Conservation (phyloP, 2,888 invertebrate genomes). For the Diachrysia chrysitis region DNA sequence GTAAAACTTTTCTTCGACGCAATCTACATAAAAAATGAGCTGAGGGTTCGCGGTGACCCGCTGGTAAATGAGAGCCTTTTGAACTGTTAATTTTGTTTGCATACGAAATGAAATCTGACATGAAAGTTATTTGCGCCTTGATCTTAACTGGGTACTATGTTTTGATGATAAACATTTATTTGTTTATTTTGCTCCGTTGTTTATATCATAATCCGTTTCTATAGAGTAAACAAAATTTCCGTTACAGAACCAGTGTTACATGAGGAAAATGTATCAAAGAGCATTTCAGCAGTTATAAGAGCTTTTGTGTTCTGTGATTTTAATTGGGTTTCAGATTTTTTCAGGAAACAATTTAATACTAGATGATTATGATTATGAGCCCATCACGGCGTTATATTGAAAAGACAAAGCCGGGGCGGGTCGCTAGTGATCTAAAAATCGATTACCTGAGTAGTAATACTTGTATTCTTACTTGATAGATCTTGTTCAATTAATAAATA, state of each 20-base stretch:
- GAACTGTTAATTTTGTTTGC: conserved; percentile 88
- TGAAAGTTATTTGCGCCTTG: conserved; percentile 81
- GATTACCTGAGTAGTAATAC: too few species aligned
- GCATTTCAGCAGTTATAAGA: neutral
- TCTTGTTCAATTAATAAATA: too few species aligned
- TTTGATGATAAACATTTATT: conserved; percentile 60
- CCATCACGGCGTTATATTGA: too few species aligned
- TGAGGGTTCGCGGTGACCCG: conserved; percentile 84
- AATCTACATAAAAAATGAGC: conserved; percentile 89
- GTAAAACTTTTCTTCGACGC: conserved; percentile 86
- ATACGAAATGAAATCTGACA: conserved; percentile 85
- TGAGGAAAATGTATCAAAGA: neutral
- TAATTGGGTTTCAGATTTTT: neutral
- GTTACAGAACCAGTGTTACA: conserved; percentile 17
- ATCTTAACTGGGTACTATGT: conserved; percentile 69
- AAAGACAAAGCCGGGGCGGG: too few species aligned
- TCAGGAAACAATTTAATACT: too few species aligned
- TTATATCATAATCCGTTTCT: conserved; percentile 40
- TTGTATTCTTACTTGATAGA: too few species aligned
- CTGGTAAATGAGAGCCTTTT: conserved; percentile 87
- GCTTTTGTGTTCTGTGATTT: neutral
- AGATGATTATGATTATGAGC: too few species aligned
- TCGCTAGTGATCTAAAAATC: too few species aligned
- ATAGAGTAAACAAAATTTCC: conserved; percentile 25
- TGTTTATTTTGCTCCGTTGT: conserved; percentile 47